These are phyloP conservation scores for Argyrosomus japonicus DNA, from an alignment of 2,113 vertebrate species.

Conservation along the genomic window DNA sequence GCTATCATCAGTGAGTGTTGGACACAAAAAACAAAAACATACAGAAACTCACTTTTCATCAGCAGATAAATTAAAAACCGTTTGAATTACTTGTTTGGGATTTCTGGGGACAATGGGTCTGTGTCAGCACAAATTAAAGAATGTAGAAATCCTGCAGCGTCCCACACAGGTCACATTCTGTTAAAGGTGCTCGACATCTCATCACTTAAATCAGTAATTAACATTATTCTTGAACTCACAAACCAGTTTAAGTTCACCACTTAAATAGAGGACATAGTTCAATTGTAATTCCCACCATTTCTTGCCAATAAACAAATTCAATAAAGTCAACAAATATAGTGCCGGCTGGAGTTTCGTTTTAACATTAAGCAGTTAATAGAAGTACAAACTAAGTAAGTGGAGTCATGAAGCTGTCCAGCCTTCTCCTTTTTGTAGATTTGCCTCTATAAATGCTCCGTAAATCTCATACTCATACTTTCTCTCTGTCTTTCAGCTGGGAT, in stretches of 20 bases:
- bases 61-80: background rate
- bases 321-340: slow-evolving; percentile 8
- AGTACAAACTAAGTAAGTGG: slow-evolving; percentile 21
- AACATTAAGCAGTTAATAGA: slow-evolving; percentile 23
- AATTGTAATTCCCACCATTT: background rate
- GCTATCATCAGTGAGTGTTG: slow-evolving; percentile 94
- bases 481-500: slow-evolving; percentile 86
- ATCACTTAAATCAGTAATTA: background rate
- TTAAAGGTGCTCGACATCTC: too few relatives aligned
- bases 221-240: background rate
- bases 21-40: background rate
- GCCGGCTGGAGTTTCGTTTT: slow-evolving; percentile 29
- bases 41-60: background rate
- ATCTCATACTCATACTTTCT: slow-evolving; percentile 10
- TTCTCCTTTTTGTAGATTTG: slow-evolving; percentile 4
- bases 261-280: background rate
- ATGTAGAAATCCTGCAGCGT: background rate
- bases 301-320: background rate
- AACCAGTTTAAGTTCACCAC: background rate
- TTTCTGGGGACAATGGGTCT: background rate
- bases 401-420: slow-evolving; percentile 13
- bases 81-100: background rate
- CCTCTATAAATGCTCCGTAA: background rate
- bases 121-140: background rate
- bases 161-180: background rate